Conservation (phyloP, 2,797 vertebrate genomes). For the Distichodus sexfasciatus region DNA sequence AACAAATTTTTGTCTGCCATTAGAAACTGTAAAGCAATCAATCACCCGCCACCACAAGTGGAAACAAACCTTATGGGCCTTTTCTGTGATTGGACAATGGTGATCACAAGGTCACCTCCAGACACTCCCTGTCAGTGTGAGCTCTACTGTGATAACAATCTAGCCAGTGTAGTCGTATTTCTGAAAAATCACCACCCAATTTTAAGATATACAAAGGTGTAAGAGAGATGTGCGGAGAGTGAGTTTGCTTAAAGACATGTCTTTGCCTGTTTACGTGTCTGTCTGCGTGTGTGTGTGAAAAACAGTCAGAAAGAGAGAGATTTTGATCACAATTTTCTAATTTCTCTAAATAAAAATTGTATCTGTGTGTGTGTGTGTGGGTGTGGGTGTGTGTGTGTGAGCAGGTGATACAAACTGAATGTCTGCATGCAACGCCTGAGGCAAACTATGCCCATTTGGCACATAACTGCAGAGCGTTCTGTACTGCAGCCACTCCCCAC, state of each 20-base stretch:
- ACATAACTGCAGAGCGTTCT: slow-evolving; percentile 18
- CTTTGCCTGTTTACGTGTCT: slow-evolving; percentile 19
- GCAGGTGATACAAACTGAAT: background rate
- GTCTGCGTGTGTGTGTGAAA: background rate
- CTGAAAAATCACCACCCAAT: slow-evolving; percentile 49
- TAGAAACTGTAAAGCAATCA: slow-evolving; percentile 19
- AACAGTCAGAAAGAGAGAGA: too few relatives aligned
- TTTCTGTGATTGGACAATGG: slow-evolving; percentile 37
- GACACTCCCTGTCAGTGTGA: slow-evolving; percentile 41
- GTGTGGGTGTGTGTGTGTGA: too few relatives aligned
- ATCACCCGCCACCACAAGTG: slow-evolving; percentile 36
- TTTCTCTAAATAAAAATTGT: too few relatives aligned
- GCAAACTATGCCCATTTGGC: slow-evolving; percentile 27
- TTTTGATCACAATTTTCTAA: too few relatives aligned
- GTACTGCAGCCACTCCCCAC: slow-evolving; percentile 21
- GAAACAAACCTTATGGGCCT: slow-evolving; percentile 23
- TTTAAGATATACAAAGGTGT: too few relatives aligned
- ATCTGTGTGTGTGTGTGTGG: too few relatives aligned
- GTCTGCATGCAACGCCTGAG: background rate
- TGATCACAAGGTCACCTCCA: slow-evolving; percentile 20
- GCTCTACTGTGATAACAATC: slow-evolving; percentile 36
- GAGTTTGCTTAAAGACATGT: slow-evolving; percentile 23
- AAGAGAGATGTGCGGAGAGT: slow-evolving; percentile 29
- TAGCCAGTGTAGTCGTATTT: slow-evolving; percentile 6
- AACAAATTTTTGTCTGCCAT: slow-evolving; percentile 35